phyloP scores from a whole-genome alignment of 2,797 vertebrate genomes.

The Lutjanus argentimaculatus region DNA sequence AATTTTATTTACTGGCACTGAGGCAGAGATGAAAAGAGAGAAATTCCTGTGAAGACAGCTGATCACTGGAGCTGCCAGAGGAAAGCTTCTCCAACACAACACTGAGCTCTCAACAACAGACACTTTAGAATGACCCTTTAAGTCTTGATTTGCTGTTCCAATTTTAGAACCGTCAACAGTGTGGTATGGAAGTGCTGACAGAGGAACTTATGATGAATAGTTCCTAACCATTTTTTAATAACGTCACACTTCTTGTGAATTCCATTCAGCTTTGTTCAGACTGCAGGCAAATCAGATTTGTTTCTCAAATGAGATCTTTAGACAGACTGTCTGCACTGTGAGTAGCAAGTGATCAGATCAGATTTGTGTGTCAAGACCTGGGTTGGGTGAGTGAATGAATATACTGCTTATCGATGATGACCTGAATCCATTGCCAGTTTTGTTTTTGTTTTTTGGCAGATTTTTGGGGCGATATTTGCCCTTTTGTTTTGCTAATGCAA shows the following conservation, averaged over 20 bases:
- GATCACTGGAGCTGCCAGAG: slow-evolving; percentile 25
- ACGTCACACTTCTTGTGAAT: background rate
- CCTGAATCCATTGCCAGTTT: too few species aligned
- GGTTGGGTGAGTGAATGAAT: too few species aligned
- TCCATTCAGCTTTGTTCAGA: too few species aligned
- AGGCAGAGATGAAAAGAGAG: slow-evolving; percentile 9
- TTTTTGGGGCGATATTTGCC: too few species aligned
- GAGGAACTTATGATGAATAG: background rate
- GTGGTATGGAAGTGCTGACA: background rate
- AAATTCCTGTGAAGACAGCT: slow-evolving; percentile 28
- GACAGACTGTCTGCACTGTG: too few species aligned
- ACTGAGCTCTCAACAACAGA: background rate
- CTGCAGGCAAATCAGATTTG: too few species aligned
- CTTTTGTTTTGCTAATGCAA: too few species aligned
- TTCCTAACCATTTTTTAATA: background rate
- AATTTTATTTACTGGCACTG: slow-evolving; percentile 3
- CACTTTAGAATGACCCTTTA: background rate
- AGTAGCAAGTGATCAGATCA: too few species aligned
- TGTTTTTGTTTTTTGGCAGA: too few species aligned
- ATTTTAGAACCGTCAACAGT: background rate
- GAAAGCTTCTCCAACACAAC: slow-evolving; percentile 1
- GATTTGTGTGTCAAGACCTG: too few species aligned
- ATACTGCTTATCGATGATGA: too few species aligned
- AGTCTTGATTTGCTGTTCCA: background rate
- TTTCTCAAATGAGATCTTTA: too few species aligned